Evolutionary conservation across 2,888 invertebrate species (phyloP), one percentile per base, ranked within the genome.

Genomic region (Andrena hattorfiana): DNA sequence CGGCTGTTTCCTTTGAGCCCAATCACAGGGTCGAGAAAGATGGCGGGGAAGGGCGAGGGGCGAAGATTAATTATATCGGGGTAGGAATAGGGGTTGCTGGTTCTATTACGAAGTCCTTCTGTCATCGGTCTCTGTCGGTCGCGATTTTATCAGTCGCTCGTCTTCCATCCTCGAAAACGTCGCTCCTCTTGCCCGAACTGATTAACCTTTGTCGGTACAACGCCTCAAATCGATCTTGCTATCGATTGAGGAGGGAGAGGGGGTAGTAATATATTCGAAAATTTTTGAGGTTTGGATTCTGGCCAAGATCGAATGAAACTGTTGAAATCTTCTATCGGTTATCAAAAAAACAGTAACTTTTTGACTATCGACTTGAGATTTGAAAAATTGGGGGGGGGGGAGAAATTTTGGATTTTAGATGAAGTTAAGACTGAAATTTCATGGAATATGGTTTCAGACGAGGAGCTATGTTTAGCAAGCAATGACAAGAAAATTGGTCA

Each of bases 71-170:
- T 87, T 87, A 83, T 67, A 63, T 42, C 60, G 62, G 10, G 32
- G 7, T 30, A 10, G 48, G 6, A n/a, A 62, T 20, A 42, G 54
- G 59, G 81, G 59, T 42, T 60, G 74, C 35, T 26, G 26, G 62
- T 69, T 70, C 73, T 79, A 83, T 83, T 85, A 79, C 76, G 13
- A 26, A 66, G 56, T 56, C 64, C 62, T 74, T 56, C 68, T 64
- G 78, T 85, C 76, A 87, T 87, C 87, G 80, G 69, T 87, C 87
- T 85, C 63, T 83, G 87, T 85, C 87, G 51, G 26, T 28, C 49
- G 16, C 75, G 81, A 70, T 76, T 68, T 78, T 81, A 60, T 82
- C 77, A 8, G 56, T 0, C 54, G n/a, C 26, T 56, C 30, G 66
- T 64, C 63, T 71, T 66, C 71, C 35, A 63, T 49, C 68, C 75